Base-by-base conservation (phyloP, 2,888 invertebrate genomes). In the Cephus sareptanus region DNA sequence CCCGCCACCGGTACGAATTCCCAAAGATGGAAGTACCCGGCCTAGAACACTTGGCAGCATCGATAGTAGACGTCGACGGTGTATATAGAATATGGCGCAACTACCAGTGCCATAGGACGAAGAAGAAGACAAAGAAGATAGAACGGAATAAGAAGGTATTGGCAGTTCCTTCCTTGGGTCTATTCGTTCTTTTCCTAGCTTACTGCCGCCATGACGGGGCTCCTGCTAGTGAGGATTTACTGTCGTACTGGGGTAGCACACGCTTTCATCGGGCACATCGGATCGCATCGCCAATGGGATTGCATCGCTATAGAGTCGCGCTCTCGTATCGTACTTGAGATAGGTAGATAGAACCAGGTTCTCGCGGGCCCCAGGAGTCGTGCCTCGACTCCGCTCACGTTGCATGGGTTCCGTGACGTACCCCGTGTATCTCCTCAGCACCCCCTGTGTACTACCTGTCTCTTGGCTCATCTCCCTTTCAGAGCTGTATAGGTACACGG, bases 241-340 rank as follows among this genome's bases (percentile, higher is more conserved):
- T 88, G 87, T 79, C 83, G 84, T 86, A 86, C 85, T 84, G 84
- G 86, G 85, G 85, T 88, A 86, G 85, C 87, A 13, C 31, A 71
- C 71, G 79, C 85, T 89, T 86, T 87, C 87, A 84, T 86, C 84
- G 86, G 86, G 87, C 86, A 87, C 88, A 86, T 88, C 86, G 88
- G 86, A 89, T 89, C 89, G 87, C 88, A 89, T 89, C 89, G 88
- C 88, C 89, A 89, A 89, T 88, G 87, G 89, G 90, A 90, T 90
- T 89, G 89, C 88, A 88, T 89, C 88, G 89, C 88, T 82, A 79
- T 82, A 87, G 86, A 86, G 86, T 87, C 84, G 84, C 85, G 86
- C 85, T 23, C 73, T 88, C 86, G 87, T 86, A 87, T 88, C 87
- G 87, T 84, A 87, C 71, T 87, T 87, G 83, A 87, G 88, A 89